These are phyloP conservation scores for Cyclopterus lumpus DNA, from an alignment of 2,797 vertebrate genomes.

Conservation along the genomic window DNA sequence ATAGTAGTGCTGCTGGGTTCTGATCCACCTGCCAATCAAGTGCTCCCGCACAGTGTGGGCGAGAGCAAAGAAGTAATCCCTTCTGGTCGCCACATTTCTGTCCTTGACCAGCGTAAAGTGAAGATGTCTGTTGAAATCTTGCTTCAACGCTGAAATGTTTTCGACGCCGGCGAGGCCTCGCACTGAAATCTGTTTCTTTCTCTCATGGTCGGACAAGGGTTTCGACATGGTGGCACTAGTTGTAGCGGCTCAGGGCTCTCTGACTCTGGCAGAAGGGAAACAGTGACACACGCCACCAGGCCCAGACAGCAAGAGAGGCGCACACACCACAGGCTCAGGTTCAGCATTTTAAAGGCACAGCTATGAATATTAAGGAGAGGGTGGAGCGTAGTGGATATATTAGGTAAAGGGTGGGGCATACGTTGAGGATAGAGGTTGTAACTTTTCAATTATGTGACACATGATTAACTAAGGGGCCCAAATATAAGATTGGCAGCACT, in stretches of 20 bases:
- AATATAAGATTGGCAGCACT: neutral
- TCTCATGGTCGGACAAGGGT: conserved; percentile 91
- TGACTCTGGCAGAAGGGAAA: conserved; percentile 54
- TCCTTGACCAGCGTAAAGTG: conserved; percentile 97
- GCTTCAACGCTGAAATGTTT: conserved; percentile 90
- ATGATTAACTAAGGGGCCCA: neutral
- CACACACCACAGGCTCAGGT: conserved; percentile 25
- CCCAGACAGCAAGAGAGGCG: conserved; percentile 52
- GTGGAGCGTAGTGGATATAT: conserved; percentile 49
- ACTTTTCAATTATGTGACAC: conserved; percentile 20
- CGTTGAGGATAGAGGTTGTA: conserved; percentile 2
- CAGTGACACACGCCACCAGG: conserved; percentile 45
- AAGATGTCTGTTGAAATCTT: conserved; percentile 93
- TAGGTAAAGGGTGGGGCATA: conserved; percentile 37
- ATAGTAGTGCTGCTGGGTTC: conserved; percentile 95
- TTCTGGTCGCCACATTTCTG: conserved; percentile 90
- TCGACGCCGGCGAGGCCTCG: conserved; percentile 92
- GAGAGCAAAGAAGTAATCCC: conserved; percentile 95
- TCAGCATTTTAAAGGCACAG: conserved; percentile 66
- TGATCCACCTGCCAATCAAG: conserved; percentile 93
- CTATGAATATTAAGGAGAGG: conserved; percentile 77
- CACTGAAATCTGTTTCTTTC: conserved; percentile 93
- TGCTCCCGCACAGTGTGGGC: conserved; percentile 94
- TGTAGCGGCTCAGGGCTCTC: conserved; percentile 51
- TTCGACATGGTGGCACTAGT: conserved; percentile 86